phyloP scores from a whole-genome alignment of 2,888 invertebrate genomes.

The Nomada fucata region DNA sequence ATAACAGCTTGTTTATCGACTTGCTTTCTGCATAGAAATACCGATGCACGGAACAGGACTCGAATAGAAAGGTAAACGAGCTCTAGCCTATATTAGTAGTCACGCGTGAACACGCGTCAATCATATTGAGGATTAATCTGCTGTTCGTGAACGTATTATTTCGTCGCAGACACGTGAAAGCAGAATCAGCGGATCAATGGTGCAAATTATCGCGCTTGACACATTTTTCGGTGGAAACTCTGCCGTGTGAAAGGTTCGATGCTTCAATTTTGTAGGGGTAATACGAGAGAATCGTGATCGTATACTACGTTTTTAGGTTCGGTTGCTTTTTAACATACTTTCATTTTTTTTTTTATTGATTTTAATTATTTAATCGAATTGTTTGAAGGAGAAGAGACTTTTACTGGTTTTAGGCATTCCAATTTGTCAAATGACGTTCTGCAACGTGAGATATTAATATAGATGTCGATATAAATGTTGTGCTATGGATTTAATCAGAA shows the following conservation, averaged over 20 bases:
- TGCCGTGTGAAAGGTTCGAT: background rate
- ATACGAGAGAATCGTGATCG: no score
- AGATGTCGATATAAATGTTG: no score
- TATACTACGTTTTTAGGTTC: no score
- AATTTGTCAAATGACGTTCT: no score
- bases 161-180: constrained; percentile 31
- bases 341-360: no score
- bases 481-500: no score
- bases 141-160: constrained; percentile 13
- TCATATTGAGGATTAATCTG: constrained; percentile 29
- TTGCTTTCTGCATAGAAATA: constrained; percentile 30
- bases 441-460: no score
- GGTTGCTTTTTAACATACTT: no score
- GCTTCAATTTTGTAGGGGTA: no score
- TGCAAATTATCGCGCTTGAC: constrained; percentile 4
- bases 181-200: constrained; percentile 2
- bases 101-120: constrained; percentile 42
- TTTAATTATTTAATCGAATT: no score
- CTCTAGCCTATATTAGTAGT: constrained; percentile 32
- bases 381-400: no score
- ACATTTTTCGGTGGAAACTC: background rate
- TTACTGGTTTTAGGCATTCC: no score
- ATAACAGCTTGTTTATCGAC: constrained; percentile 32
- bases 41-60: constrained; percentile 6
- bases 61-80: constrained; percentile 41